phyloP scores from a whole-genome alignment of 2,113 vertebrate genomes.

The Paradoxurus hermaphroditus region DNA sequence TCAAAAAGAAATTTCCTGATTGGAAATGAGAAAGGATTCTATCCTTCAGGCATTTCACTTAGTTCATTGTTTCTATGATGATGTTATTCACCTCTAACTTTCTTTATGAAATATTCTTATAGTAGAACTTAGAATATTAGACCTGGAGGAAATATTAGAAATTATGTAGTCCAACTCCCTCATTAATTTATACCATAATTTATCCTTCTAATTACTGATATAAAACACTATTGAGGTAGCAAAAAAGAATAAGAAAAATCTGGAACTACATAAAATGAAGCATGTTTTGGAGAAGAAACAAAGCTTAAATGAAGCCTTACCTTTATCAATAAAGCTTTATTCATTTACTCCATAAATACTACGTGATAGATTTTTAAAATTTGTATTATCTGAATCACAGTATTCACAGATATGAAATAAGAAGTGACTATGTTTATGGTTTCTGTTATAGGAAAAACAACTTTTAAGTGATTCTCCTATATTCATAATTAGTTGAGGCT shows the following conservation, averaged over 20 bases:
- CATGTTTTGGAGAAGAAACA: constrained; percentile 10
- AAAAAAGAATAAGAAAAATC: constrained; percentile 20
- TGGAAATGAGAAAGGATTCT: neutral
- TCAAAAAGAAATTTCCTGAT: neutral
- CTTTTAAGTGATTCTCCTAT: neutral
- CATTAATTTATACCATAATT: constrained; percentile 14
- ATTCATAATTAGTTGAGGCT: neutral
- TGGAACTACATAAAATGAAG: neutral
- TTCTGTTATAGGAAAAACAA: neutral
- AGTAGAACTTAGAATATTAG: constrained; percentile 24
- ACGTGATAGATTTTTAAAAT: constrained; percentile 4
- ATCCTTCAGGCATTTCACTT: neutral
- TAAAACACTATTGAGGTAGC: neutral
- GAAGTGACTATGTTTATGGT: neutral
- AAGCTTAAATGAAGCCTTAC: neutral
- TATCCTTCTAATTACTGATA: constrained; percentile 28
- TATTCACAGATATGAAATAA: constrained; percentile 15
- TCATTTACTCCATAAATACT: neutral
- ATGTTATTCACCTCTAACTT: neutral
- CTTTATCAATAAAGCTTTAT: constrained; percentile 7
- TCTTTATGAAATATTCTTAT: constrained; percentile 32
- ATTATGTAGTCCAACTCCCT: neutral
- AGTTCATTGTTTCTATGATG: neutral
- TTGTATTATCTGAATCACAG: neutral
- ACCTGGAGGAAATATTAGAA: constrained; percentile 34